A percentile compares a stretch with the other conserved stretches of the same genome.
These are phyloP conservation scores for Dinoponera quadriceps DNA, from an alignment of 1,140 invertebrate genomes.

Conservation along the genomic window DNA sequence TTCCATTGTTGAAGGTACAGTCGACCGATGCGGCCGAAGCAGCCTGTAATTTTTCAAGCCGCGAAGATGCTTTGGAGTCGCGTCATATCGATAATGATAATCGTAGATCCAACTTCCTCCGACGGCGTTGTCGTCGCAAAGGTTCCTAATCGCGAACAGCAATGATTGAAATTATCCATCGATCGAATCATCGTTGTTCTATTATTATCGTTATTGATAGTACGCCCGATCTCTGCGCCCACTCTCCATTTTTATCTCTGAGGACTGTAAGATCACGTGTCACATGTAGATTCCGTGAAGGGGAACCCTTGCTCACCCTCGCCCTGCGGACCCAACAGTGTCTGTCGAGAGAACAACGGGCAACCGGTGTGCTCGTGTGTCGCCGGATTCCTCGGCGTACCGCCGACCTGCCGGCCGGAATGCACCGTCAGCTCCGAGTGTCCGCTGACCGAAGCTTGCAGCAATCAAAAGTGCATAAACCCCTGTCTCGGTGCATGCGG, in stretches of 20 bases:
- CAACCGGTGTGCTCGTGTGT: slow-evolving; percentile 88
- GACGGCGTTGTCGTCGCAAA: background rate
- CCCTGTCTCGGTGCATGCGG: slow-evolving; percentile 83
- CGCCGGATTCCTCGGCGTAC: slow-evolving; percentile 87
- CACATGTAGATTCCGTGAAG: slow-evolving; percentile 33
- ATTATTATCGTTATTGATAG: slow-evolving; percentile 16
- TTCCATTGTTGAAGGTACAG: slow-evolving; percentile 81
- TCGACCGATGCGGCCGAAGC: background rate
- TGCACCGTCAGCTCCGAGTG: slow-evolving; percentile 85
- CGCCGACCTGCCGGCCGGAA: slow-evolving; percentile 87
- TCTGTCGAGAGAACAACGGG: slow-evolving; percentile 88
- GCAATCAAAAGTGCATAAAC: slow-evolving; percentile 82
- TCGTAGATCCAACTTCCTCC: background rate
- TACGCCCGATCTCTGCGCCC: background rate
- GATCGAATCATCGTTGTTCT: slow-evolving; percentile 83
- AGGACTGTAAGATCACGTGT: slow-evolving; percentile 12
- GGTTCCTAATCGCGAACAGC: background rate
- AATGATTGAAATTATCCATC: slow-evolving; percentile 85
- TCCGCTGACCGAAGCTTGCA: slow-evolving; percentile 79
- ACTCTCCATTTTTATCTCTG: background rate
- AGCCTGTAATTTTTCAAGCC: slow-evolving; percentile 73
- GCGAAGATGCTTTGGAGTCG: slow-evolving; percentile 89
- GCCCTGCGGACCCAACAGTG: slow-evolving; percentile 90
- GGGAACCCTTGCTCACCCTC: slow-evolving; percentile 88
- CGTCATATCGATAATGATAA: slow-evolving; percentile 71